Percentiles rank a stretch among this genome's conserved stretches.
phyloP scores from a whole-genome alignment of 2,113 vertebrate species.

The Ailuropoda melanoleuca region DNA sequence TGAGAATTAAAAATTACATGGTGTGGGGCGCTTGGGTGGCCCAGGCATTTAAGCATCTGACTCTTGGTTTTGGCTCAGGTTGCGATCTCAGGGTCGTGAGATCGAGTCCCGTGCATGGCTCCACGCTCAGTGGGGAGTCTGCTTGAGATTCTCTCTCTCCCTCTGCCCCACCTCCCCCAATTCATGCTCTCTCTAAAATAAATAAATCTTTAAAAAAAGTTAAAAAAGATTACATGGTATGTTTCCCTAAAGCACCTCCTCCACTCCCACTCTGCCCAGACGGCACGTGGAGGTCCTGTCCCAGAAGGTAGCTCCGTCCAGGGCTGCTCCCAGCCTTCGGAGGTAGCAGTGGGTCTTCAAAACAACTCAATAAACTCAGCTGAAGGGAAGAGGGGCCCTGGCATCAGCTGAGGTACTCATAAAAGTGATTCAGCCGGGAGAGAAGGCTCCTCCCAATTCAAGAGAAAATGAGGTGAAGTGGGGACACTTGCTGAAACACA shows the following conservation, averaged over 20 bases:
- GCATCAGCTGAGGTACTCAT: background rate
- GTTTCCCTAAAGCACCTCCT: background rate
- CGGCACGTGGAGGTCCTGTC: background rate
- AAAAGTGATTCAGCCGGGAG: background rate
- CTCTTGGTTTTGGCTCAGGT: background rate
- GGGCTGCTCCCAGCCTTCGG: background rate
- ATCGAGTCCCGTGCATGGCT: background rate
- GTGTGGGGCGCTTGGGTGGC: background rate
- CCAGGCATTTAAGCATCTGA: background rate
- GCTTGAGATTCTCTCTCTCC: background rate
- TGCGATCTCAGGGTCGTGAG: background rate
- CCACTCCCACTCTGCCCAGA: background rate
- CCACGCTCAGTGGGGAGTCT: background rate
- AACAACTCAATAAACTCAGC: background rate
- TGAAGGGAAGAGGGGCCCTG: too few species aligned
- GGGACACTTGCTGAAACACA: background rate
- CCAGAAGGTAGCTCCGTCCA: background rate
- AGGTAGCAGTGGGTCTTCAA: background rate
- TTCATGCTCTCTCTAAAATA: background rate
- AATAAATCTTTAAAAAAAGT: background rate
- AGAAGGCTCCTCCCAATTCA: too few species aligned
- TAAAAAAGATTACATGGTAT: too few species aligned
- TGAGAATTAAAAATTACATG: background rate
- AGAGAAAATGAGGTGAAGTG: background rate
- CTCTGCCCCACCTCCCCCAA: background rate